Evolutionary conservation across 2,888 invertebrate species (phyloP).

Genomic region (Chorisops tibialis): DNA sequence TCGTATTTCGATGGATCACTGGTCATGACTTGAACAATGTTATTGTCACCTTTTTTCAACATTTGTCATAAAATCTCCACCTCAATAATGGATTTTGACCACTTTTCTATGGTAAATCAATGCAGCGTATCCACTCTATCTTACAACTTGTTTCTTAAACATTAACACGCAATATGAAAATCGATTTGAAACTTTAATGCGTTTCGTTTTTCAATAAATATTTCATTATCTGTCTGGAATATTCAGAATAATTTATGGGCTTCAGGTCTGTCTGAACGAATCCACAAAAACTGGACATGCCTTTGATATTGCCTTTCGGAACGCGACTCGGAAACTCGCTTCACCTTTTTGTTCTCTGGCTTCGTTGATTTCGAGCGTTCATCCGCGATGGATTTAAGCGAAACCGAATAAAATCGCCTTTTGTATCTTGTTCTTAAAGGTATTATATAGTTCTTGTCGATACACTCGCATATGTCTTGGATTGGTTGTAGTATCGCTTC

Average conservation of each 20-base stretch:
- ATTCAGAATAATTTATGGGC: not conserved
- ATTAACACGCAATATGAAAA: not conserved
- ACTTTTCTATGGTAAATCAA: too few species aligned
- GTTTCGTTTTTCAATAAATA: not conserved
- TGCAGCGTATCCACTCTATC: too few species aligned
- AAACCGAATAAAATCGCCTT: slow-evolving; percentile 1
- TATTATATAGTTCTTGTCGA: too few species aligned
- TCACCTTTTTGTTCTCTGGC: too few species aligned
- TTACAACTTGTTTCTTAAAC: not conserved
- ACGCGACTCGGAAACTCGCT: slow-evolving; percentile 1
- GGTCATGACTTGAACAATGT: too few species aligned
- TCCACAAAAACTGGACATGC: slow-evolving; percentile 10
- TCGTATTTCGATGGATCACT: too few species aligned
- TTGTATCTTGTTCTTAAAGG: too few species aligned
- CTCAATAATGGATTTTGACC: too few species aligned
- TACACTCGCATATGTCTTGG: too few species aligned
- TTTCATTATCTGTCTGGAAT: not conserved
- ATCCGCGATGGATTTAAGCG: not conserved
- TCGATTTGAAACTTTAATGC: slow-evolving; percentile 2
- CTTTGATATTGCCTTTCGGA: not conserved
- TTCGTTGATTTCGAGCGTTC: not conserved
- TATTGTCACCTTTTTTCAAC: too few species aligned
- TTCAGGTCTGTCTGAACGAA: not conserved
- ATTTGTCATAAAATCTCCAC: too few species aligned
- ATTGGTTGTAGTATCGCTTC: not conserved